Evolutionary conservation across 2,797 vertebrate genomes (phyloP).

Genomic region (Bucorvus abyssinicus): DNA sequence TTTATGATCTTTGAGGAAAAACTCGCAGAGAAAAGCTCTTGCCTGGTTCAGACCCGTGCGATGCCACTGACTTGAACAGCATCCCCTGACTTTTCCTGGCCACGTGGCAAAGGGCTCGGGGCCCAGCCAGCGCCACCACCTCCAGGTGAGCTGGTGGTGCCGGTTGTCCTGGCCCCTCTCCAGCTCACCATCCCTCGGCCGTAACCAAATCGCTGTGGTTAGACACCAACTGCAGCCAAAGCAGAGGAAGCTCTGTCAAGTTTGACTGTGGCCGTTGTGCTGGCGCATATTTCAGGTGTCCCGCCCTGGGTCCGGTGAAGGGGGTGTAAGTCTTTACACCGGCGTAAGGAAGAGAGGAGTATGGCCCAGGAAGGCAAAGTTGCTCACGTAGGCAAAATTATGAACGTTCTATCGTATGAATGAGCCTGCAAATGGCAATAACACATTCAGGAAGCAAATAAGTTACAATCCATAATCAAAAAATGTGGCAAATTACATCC

Average conservation of each 20-base stretch:
- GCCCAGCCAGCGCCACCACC: background rate
- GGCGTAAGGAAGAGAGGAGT: background rate
- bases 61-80: background rate
- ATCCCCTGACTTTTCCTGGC: background rate
- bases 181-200: fast-evolving
- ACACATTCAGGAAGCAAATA: conserved; percentile 49
- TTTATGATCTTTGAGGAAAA: background rate
- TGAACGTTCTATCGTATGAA: background rate
- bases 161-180: fast-evolving
- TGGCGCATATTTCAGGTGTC: background rate
- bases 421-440: conserved; percentile 3
- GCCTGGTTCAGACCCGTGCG: background rate
- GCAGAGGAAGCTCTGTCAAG: fast-evolving
- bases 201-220: background rate
- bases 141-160: background rate
- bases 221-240: background rate
- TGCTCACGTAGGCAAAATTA: background rate
- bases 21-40: background rate
- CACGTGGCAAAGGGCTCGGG: background rate
- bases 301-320: background rate
- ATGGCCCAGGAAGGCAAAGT: background rate
- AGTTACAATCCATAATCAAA: conserved; percentile 63
- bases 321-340: background rate
- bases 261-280: background rate
- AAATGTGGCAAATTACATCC: conserved; percentile 70